These are phyloP conservation scores for Odiellus spinosus DNA, from an alignment of 2,888 invertebrate genomes.

Conservation along the genomic window DNA sequence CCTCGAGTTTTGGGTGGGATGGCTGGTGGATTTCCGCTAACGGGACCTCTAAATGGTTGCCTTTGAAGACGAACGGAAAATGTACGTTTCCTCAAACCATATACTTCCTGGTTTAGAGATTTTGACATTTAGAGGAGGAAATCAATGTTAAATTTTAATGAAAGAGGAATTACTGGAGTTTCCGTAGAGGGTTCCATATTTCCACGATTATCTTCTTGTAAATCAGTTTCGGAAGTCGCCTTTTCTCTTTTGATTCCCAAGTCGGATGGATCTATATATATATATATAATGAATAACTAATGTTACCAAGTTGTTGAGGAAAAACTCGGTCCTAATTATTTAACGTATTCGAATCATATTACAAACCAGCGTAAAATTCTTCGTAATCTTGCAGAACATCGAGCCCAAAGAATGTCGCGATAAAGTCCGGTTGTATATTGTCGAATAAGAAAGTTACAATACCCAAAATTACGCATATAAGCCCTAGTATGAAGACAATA, in stretches of 20 bases:
- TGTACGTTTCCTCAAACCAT: slow-evolving; percentile 9
- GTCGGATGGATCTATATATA: neutral
- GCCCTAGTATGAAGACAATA: too few relatives aligned
- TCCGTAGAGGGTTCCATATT: neutral
- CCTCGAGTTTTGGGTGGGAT: too few relatives aligned
- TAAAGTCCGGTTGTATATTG: slow-evolving; percentile 31
- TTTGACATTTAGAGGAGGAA: neutral
- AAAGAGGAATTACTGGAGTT: neutral
- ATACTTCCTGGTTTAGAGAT: slow-evolving; percentile 8
- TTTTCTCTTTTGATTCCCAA: neutral
- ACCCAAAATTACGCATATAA: slow-evolving; percentile 35
- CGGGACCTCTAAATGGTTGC: slow-evolving; percentile 4
- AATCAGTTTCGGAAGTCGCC: neutral
- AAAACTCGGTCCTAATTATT: neutral
- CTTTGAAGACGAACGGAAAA: slow-evolving; percentile 11
- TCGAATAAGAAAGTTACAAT: slow-evolving; percentile 34
- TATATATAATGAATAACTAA: neutral
- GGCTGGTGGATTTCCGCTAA: neutral
- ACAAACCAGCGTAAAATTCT: slow-evolving; percentile 35
- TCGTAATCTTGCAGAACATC: slow-evolving; percentile 38
- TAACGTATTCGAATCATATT: neutral
- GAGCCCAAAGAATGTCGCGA: slow-evolving; percentile 37
- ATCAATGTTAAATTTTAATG: neutral
- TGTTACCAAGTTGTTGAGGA: neutral
- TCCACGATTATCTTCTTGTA: neutral